Percentiles rank a stretch among this genome's conserved stretches.
Conservation (phyloP, 2,113 vertebrate genomes). For the Tursiops truncatus region DNA sequence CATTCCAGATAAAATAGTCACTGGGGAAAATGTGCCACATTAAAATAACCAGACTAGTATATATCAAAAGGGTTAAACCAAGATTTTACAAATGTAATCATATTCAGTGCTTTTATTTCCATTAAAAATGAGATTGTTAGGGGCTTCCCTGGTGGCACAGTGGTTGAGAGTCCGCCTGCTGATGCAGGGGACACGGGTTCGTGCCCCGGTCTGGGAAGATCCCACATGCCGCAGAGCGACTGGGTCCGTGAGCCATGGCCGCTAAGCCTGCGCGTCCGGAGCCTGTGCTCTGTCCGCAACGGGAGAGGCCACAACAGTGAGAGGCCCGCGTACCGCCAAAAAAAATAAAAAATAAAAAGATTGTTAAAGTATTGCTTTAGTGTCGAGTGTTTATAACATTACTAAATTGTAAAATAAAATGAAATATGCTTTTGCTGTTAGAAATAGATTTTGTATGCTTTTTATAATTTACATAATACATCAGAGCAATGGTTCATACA, state of each 20-base stretch:
- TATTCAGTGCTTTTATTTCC: background rate
- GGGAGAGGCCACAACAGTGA: too few species aligned
- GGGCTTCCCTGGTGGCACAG: too few species aligned
- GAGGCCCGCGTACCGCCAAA: too few species aligned
- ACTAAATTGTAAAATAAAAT: background rate
- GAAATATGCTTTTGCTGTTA: background rate
- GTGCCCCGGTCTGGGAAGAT: too few species aligned
- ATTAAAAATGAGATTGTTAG: background rate
- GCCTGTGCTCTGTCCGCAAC: too few species aligned
- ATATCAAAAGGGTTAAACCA: background rate
- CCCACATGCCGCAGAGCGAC: too few species aligned
- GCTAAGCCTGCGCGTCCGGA: too few species aligned
- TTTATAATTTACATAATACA: background rate
- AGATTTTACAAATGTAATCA: background rate
- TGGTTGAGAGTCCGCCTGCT: too few species aligned
- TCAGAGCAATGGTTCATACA: fast-evolving
- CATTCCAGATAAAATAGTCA: background rate
- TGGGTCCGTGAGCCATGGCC: too few species aligned
- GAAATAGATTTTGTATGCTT: background rate
- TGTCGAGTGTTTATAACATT: background rate
- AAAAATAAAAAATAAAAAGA: background rate
- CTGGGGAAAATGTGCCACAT: background rate
- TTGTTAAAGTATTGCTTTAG: background rate
- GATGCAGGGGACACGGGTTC: too few species aligned
- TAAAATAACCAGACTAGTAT: background rate